A percentile compares a stretch with the other conserved stretches of the same genome.
These are phyloP conservation scores for Piprites chloris DNA, from an alignment of 2,113 vertebrate genomes.

Conservation along the genomic window DNA sequence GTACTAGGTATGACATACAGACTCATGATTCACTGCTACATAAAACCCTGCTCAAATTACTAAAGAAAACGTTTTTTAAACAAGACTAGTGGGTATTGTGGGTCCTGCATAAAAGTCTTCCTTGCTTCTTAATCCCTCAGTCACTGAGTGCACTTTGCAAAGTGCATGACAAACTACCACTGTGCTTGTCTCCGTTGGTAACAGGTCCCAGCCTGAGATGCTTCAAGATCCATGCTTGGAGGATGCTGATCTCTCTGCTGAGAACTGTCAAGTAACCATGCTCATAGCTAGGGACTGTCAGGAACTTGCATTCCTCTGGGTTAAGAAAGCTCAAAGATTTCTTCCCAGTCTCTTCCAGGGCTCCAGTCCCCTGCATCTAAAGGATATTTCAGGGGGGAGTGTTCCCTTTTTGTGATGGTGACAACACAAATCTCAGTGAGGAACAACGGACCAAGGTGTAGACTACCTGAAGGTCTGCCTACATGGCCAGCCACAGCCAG, in stretches of 20 bases:
- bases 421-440: not conserved
- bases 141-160: not conserved
- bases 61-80: not conserved
- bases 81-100: not conserved
- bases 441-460: not conserved
- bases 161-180: not conserved
- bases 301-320: not conserved
- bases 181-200: not conserved
- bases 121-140: not conserved
- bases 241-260: not conserved
- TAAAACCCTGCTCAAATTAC: not conserved
- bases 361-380: not conserved
- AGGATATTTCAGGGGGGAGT: not conserved
- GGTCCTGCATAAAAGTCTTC: not conserved
- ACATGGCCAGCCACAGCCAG: not conserved
- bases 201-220: not conserved
- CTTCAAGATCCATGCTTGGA: not conserved
- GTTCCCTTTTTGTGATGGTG: not conserved
- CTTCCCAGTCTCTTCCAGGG: not conserved
- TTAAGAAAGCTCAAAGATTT: not conserved
- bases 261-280: not conserved
- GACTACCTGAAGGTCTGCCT: not conserved
- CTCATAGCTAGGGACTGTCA: accelerated
- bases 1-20: not conserved
- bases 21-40: not conserved